These are phyloP conservation scores for Pristis pectinata DNA, from an alignment of 2,797 vertebrate species.

Conservation along the genomic window DNA sequence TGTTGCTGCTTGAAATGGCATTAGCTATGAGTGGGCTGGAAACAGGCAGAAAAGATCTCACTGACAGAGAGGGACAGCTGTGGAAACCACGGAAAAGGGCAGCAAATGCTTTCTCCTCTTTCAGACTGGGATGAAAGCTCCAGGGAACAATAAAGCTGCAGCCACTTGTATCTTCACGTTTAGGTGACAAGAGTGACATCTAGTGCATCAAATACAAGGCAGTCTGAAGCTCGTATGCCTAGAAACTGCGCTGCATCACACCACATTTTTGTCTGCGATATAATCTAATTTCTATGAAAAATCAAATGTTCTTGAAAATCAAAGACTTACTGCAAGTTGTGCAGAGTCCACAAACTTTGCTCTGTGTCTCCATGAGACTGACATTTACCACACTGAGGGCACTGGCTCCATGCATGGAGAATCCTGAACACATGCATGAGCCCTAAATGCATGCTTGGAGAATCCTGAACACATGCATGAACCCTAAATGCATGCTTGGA, in stretches of 20 bases:
- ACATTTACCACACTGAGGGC: too few relatives aligned
- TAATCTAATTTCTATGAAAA: neutral
- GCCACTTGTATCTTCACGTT: neutral
- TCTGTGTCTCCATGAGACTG: too few relatives aligned
- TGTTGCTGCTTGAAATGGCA: neutral
- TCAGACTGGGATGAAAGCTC: neutral
- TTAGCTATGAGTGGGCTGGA: neutral
- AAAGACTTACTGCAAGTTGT: too few relatives aligned
- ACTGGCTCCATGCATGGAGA: too few relatives aligned
- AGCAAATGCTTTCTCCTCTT: neutral
- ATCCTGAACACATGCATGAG: too few relatives aligned
- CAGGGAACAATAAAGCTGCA: neutral
- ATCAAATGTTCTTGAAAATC: neutral
- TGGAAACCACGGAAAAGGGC: neutral
- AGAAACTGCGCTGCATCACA: too few relatives aligned
- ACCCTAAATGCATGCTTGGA: too few relatives aligned
- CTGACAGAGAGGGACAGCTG: neutral
- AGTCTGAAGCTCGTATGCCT: neutral
- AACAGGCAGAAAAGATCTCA: neutral
- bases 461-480: too few relatives aligned
- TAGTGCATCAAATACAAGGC: neutral
- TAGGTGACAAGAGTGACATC: conserved; percentile 25
- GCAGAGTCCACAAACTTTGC: too few relatives aligned
- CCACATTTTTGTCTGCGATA: neutral
- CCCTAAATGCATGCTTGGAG: too few relatives aligned